These are phyloP conservation scores for Kryptolebias ocellatus DNA, from an alignment of 2,797 vertebrate genomes.

Conservation along the genomic window DNA sequence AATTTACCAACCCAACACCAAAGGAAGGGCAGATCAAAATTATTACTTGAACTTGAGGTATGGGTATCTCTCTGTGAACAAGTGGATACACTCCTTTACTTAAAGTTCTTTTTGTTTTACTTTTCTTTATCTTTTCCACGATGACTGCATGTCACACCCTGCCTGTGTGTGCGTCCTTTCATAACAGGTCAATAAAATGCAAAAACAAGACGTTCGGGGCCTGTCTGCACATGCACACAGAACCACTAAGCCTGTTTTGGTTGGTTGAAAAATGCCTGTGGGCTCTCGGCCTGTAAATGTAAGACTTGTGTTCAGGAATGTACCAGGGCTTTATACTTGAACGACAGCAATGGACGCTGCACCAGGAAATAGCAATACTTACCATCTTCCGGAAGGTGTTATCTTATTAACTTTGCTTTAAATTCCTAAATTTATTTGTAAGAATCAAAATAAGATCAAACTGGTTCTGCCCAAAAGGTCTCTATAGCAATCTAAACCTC, in stretches of 20 bases:
- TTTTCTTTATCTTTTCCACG: neutral
- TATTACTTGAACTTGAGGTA: no score
- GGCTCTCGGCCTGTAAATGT: neutral
- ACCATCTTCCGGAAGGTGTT: no score
- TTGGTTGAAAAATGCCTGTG: neutral
- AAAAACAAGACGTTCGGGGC: neutral
- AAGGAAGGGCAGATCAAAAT: no score
- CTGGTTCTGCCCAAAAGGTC: no score
- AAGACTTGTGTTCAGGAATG: neutral
- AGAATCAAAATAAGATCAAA: no score
- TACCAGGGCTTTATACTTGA: neutral
- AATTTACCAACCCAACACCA: no score
- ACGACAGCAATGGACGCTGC: neutral
- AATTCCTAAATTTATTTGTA: no score
- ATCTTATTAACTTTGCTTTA: no score
- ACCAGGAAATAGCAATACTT: no score
- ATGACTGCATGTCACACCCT: neutral
- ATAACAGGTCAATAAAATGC: neutral
- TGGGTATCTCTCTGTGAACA: no score
- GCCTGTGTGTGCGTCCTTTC: neutral
- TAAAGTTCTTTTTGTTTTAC: neutral
- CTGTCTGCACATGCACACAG: slow-evolving; percentile 15
- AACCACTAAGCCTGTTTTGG: neutral
- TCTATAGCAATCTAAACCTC: no score
- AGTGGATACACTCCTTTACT: no score